phyloP scores from a whole-genome alignment of 1,140 invertebrate genomes.

The Pseudomyrmex concolor region DNA sequence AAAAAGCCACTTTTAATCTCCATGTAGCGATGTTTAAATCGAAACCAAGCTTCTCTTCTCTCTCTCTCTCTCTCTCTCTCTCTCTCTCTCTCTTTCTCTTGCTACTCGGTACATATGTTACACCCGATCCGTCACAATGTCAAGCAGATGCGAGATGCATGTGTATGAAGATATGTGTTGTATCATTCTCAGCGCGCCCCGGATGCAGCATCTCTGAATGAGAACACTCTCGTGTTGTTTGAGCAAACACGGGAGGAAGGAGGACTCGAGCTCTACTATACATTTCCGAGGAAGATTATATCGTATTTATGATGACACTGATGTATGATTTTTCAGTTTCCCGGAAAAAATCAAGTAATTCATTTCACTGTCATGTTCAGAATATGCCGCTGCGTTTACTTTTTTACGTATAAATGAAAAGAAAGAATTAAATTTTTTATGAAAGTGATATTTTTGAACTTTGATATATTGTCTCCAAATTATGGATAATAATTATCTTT shows the following conservation, averaged over 20 bases:
- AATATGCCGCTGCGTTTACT: too few relatives aligned
- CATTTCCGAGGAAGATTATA: background rate
- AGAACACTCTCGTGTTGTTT: slow-evolving; percentile 4
- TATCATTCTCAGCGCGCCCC: background rate
- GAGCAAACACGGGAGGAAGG: background rate
- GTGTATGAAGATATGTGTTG: background rate
- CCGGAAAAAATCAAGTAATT: background rate
- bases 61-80: background rate
- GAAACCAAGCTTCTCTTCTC: background rate
- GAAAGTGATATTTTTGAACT: too few relatives aligned
- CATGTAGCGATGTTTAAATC: slow-evolving; percentile 15
- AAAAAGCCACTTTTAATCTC: slow-evolving; percentile 65
- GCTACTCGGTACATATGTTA: background rate
- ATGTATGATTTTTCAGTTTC: slow-evolving; percentile 15
- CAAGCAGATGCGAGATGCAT: background rate
- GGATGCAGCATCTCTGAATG: background rate
- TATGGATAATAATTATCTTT: too few relatives aligned
- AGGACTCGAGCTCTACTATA: background rate
- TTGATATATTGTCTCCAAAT: too few relatives aligned
- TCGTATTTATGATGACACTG: slow-evolving; percentile 18
- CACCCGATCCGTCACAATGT: background rate
- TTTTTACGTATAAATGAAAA: too few relatives aligned
- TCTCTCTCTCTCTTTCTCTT: too few relatives aligned
- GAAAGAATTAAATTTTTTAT: too few relatives aligned
- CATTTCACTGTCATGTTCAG: background rate